phyloP scores from a whole-genome alignment of 2,113 vertebrate species.

The Excalfactoria chinensis region DNA sequence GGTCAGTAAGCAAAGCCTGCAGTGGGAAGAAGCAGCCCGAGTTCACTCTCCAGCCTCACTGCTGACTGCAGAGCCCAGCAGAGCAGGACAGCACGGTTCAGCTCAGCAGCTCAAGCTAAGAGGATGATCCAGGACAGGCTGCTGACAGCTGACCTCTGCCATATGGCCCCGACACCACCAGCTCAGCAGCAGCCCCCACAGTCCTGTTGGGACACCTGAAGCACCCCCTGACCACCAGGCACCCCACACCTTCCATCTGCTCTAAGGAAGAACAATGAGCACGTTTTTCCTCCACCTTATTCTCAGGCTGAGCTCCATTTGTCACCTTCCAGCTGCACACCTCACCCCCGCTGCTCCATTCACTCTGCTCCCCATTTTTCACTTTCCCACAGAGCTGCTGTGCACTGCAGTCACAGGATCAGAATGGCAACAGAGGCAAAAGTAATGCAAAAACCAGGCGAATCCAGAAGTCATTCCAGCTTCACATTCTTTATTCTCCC shows the following conservation, averaged over 20 bases:
- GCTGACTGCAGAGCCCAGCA: rapidly evolving
- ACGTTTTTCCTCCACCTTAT: background rate
- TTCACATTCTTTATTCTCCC: slow-evolving; percentile 37
- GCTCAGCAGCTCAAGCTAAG: background rate
- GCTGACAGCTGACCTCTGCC: background rate
- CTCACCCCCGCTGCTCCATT: background rate
- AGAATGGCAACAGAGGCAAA: background rate
- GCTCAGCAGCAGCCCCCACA: background rate
- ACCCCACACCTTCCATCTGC: rapidly evolving
- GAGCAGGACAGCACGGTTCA: rapidly evolving
- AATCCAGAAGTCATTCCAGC: background rate
- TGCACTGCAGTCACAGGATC: rapidly evolving
- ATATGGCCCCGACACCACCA: rapidly evolving
- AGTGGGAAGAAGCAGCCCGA: rapidly evolving
- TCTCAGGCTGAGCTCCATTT: background rate
- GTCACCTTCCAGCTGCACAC: rapidly evolving
- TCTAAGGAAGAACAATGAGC: background rate
- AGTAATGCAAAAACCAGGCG: background rate
- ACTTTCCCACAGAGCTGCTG: background rate
- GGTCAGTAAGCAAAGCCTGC: background rate
- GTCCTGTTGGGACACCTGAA: background rate
- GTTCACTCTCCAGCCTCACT: background rate
- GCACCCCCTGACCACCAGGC: rapidly evolving
- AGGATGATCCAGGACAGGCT: background rate
- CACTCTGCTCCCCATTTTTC: background rate